A percentile compares a stretch with the other conserved stretches of the same genome.
Evolutionary conservation across 2,888 invertebrate genomes (phyloP).

Genomic region (Pandemis heparana): DNA sequence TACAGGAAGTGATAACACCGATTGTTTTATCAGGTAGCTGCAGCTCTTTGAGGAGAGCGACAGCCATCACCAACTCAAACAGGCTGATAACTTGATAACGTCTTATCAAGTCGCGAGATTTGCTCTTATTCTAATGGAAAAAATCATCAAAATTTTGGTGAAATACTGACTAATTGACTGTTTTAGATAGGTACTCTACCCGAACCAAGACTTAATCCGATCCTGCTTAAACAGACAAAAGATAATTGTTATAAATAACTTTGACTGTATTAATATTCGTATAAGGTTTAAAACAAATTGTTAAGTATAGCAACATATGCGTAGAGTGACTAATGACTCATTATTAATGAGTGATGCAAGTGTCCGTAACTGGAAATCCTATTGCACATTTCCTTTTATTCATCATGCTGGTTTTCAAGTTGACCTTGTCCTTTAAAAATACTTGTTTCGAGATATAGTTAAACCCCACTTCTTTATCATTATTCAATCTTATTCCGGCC

Average conservation of each 20-base stretch:
- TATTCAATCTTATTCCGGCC: background rate
- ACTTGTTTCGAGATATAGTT: background rate
- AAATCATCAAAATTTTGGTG: background rate
- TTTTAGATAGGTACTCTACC: background rate
- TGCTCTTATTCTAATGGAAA: background rate
- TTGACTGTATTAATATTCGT: background rate
- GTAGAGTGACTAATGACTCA: background rate
- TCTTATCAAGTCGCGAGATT: conserved; percentile 3
- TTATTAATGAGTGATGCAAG: background rate
- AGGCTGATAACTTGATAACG: conserved; percentile 2
- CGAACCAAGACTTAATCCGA: background rate
- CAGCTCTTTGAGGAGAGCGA: conserved; percentile 9
- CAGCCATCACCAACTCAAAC: background rate
- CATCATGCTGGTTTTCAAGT: background rate
- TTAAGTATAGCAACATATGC: background rate
- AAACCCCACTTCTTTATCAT: background rate
- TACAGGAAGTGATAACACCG: conserved; percentile 16
- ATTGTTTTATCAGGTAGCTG: conserved; percentile 16
- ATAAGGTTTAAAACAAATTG: background rate
- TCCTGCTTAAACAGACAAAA: too few species aligned
- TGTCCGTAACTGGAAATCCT: background rate
- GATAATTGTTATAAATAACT: background rate
- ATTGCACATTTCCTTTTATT: background rate
- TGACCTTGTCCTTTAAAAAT: background rate
- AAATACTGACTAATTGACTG: background rate